phyloP scores from a whole-genome alignment of 2,797 vertebrate genomes.

The Sphenopsis melanotis region DNA sequence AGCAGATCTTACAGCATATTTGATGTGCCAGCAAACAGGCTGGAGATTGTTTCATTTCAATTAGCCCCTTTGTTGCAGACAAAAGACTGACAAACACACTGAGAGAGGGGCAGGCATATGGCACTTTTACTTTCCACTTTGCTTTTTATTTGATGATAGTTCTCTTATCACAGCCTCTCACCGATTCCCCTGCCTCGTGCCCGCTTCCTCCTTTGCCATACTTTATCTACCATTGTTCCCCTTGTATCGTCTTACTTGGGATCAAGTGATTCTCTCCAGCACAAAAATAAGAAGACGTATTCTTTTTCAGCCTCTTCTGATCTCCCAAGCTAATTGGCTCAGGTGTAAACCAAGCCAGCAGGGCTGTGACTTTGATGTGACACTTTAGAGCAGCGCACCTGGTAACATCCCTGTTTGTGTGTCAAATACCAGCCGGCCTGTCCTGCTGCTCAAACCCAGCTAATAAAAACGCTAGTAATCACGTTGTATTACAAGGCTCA shows the following conservation, averaged over 20 bases:
- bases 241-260: constrained; percentile 80
- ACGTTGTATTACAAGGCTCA: constrained; percentile 77
- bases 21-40: constrained; percentile 89
- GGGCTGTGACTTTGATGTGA: constrained; percentile 87
- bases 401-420: constrained; percentile 77
- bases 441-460: constrained; percentile 75
- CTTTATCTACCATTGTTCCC: constrained; percentile 69
- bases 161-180: constrained; percentile 50
- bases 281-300: constrained; percentile 76
- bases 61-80: constrained; percentile 89
- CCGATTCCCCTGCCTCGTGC: constrained; percentile 42
- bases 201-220: constrained; percentile 8
- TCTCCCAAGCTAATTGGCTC: constrained; percentile 94
- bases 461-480: constrained; percentile 78
- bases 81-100: constrained; percentile 86
- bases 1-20: constrained; percentile 88
- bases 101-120: constrained; percentile 75
- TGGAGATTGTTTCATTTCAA: constrained; percentile 85
- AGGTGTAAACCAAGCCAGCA: constrained; percentile 92
- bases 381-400: constrained; percentile 67
- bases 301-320: constrained; percentile 82
- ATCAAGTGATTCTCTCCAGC: constrained; percentile 84
- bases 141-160: constrained; percentile 61
- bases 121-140: constrained; percentile 79
- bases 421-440: constrained; percentile 77